Evolutionary conservation across 1,140 invertebrate genomes (phyloP), one percentile per base, ranked within the genome.

Genomic region (Parapsyche elsis): DNA sequence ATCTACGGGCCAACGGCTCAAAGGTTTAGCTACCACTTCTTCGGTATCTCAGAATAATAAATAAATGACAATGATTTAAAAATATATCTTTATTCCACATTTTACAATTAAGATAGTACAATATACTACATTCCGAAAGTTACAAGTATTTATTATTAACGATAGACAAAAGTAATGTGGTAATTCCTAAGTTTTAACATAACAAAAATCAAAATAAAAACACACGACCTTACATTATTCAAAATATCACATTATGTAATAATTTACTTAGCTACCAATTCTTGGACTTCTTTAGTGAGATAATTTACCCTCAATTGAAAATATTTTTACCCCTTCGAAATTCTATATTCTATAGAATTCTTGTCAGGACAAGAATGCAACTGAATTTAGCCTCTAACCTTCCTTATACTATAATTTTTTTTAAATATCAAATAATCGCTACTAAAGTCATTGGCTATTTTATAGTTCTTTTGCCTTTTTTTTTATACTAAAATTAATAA

Each of bases 171-270:
- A 19, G 21, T 67, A 14, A 53, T 21, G 21, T 61, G 21, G 21
- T 23, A 23, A 61, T 23, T 21, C 5, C 45, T 14, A 14, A 53
- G 19, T 61, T 61, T 61, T 61, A 21, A 9, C 24, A 9, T 67
- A 67, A 26, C 21, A 26, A 30, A 16, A 67, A 24, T 26, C 64
- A 67, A 67, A 67, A 24, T 14, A 67, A 67, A 61, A 67, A 67
- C 64, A 30, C 64, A 67, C 21, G 26, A 67, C 26, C 24, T 67
- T 12, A 67, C 21, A 67, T 12, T 67, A 67, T 67, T 12, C 5
- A 67, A 67, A 67, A 67, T 67, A 67, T 67, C 64, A 67, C 64
- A 67, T 23, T 67, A 26, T 67, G 24, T 10, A 53, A 53, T 53
- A 67, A 67, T 67, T 67, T 30, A 67, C 14, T 24, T 67, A 67